phyloP scores from a whole-genome alignment of 2,113 vertebrate genomes.

The Sardina pilchardus region DNA sequence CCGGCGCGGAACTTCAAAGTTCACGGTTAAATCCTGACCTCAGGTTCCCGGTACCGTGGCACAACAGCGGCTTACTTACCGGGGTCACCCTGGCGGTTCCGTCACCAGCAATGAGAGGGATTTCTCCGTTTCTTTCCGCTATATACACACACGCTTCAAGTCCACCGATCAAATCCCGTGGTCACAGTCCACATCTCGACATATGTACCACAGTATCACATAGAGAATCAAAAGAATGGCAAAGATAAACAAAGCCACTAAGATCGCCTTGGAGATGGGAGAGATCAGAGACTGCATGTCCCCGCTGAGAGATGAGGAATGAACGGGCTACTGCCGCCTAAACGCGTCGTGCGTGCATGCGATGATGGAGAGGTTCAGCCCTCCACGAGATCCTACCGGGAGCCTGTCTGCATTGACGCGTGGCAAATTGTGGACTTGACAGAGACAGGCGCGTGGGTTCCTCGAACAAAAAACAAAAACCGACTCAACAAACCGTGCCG shows the following conservation, averaged over 20 bases:
- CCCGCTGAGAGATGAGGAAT: constrained; percentile 56
- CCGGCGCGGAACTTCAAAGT: neutral
- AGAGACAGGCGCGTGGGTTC: constrained; percentile 39
- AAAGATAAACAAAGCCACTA: constrained; percentile 86
- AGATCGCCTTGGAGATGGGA: constrained; percentile 83
- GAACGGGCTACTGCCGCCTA: constrained; percentile 39
- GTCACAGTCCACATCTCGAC: constrained; percentile 86
- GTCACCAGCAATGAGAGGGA: constrained; percentile 27
- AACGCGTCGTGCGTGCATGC: constrained; percentile 45
- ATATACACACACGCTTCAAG: constrained; percentile 37
- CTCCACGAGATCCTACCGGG: constrained; percentile 23
- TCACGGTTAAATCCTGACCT: neutral
- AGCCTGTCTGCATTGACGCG: constrained; percentile 65
- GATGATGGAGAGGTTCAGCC: constrained; percentile 45
- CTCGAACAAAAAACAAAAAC: constrained; percentile 40
- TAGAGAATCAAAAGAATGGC: constrained; percentile 87
- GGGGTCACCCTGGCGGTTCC: constrained; percentile 49
- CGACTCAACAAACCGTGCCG: constrained; percentile 9
- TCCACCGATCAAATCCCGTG: constrained; percentile 77
- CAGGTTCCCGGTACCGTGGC: neutral
- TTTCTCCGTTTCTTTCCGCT: constrained; percentile 29
- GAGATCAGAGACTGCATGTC: constrained; percentile 87
- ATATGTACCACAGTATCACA: constrained; percentile 90
- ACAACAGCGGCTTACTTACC: constrained; percentile 44
- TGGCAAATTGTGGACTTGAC: constrained; percentile 57